These are phyloP conservation scores for Paedocypris micromegethes DNA, from an alignment of 2,797 vertebrate species.

Conservation along the genomic window DNA sequence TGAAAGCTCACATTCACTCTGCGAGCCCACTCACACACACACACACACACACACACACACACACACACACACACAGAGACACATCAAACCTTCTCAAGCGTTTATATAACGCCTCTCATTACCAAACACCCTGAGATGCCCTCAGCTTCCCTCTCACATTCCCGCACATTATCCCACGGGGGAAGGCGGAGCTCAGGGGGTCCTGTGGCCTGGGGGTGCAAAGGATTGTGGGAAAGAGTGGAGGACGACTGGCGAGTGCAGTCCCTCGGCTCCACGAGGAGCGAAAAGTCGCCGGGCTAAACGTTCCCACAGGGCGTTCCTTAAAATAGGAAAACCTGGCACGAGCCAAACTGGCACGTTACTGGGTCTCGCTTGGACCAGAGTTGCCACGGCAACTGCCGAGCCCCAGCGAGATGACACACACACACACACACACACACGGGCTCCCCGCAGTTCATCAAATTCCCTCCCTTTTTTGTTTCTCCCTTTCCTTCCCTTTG, in stretches of 20 bases:
- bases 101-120: conserved; percentile 44
- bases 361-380: conserved; percentile 39
- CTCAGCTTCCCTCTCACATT: conserved; percentile 20
- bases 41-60: conserved; percentile 22
- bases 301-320: conserved; percentile 53
- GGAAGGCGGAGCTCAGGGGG: conserved; percentile 15
- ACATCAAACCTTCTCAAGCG: conserved; percentile 34
- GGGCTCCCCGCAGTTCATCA: conserved; percentile 9
- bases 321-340: conserved; percentile 55
- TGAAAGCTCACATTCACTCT: conserved; percentile 37
- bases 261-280: conserved; percentile 36
- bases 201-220: conserved; percentile 18
- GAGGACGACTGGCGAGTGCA: conserved; percentile 27
- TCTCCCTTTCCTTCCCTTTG: conserved; percentile 17
- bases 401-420: conserved; percentile 32
- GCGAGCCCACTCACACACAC: conserved; percentile 28
- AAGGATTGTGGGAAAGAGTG: conserved; percentile 42
- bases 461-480: conserved; percentile 24
- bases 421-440: not conserved
- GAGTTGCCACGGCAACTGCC: conserved; percentile 56
- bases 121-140: conserved; percentile 28
- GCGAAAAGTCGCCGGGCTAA: conserved; percentile 48
- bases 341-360: conserved; percentile 46
- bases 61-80: conserved; percentile 37
- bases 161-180: conserved; percentile 42